Conservation (phyloP, 1,140 invertebrate genomes). For the Philotrypesis tridentata region DNA sequence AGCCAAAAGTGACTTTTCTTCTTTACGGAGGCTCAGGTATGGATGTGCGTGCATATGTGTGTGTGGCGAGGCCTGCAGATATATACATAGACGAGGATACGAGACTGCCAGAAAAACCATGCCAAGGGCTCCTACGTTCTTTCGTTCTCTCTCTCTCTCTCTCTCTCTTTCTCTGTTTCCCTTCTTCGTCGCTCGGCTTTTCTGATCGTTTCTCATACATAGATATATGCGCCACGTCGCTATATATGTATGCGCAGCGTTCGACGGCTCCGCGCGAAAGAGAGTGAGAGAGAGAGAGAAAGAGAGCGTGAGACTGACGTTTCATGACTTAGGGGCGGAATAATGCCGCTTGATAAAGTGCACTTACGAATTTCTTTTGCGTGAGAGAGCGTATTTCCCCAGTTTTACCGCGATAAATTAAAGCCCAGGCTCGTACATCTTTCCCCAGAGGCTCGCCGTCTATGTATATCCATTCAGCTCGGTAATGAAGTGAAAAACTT, state of each 20-base stretch:
- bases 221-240: too few relatives aligned
- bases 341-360: not conserved
- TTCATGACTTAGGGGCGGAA: not conserved
- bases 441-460: too few relatives aligned
- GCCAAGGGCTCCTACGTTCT: not conserved
- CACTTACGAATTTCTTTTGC: not conserved
- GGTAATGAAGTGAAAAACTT: not conserved
- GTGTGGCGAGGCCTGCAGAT: not conserved
- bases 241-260: too few relatives aligned
- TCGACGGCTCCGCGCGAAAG: not conserved
- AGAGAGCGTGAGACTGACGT: not conserved
- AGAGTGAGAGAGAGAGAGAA: too few relatives aligned
- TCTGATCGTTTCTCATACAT: not conserved
- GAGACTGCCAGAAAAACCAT: not conserved
- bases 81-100: not conserved
- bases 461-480: not conserved
- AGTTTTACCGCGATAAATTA: not conserved
- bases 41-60: not conserved
- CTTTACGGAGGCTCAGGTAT: not conserved
- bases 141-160: too few relatives aligned
- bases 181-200: not conserved
- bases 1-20: constrained; percentile 1
- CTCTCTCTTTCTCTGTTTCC: too few relatives aligned
- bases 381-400: not conserved
- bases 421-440: not conserved